Base-by-base conservation (phyloP, 2,888 invertebrate species). In the Acrobasis repandana region DNA sequence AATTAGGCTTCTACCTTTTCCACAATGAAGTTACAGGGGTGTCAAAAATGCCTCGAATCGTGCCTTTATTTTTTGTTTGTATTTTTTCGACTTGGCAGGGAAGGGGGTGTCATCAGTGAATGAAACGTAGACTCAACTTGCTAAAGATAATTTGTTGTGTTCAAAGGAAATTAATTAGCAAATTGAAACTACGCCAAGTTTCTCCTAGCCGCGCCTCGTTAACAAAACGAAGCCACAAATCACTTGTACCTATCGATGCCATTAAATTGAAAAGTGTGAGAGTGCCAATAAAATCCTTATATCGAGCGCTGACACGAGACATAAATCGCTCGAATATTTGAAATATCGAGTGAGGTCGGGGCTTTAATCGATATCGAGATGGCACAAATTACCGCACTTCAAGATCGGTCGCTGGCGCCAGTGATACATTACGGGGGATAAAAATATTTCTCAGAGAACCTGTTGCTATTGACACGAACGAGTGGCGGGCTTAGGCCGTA, bases 381-480 rank as follows among this genome's bases (percentile, higher is more conserved):
- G 68, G 33, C 65, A 70, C 74, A 73, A 75, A 76, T 78, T 75
- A 73, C 72, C 64, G 72, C 81, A 74, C 82, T 83, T 77, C 66
- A 79, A 80, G 78, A 80, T 77, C 65, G 75, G 75, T 76, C 82
- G 77, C 76, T 72, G 74, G 75, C 69, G 64, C 67, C 71, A 82
- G 83, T 88, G 89, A 89, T 89, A 90, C 85, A 89, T 89, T 88
- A 84, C 76, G 71, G 71, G 71, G 82, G 82, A 85, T 87, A 84
- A 87, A 87, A 90, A 89, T 89, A 88, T 89, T 84, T 88, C 85
- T 80, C 80, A 76, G 77, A 76, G 28, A 66, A 90, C 90, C 90
- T 90, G 90, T 90, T 90, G 90, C 87, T 77, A 61, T 68, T 72
- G 79, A 80, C 80, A 80, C 79, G 79, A 78, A 71, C 71, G 74